Evolutionary conservation across 2,888 invertebrate genomes (phyloP), one percentile per base, ranked within the genome.

Genomic region (Noctua comes): DNA sequence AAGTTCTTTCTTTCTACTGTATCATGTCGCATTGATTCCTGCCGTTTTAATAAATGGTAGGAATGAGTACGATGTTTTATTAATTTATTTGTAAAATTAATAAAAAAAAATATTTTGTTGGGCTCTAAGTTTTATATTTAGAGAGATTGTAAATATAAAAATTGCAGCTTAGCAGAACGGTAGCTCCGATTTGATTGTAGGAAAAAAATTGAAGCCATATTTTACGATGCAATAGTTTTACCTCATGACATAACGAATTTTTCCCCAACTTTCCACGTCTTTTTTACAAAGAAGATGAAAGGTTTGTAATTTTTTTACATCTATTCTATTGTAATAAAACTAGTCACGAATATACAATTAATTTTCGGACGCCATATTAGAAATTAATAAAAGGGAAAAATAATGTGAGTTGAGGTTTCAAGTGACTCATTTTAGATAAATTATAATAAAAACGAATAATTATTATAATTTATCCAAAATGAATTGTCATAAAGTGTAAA

Each of bases 281-380:
- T 95, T 93, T 69, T 73, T 73, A 77, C 62, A 91, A 95, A 94
- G 93, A 92, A 88, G 83, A 91, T 90, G 83, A 81, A 92, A 94
- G 88, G 83, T 85, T 87, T 64, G 74, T 40, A 40, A 83, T 79
- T 80, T 79, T 79, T 84, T 71, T 86, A 87, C 82, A 79, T 88
- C 83, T 89, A 89, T 90, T 90, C 91, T 90, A 91, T 91, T 88
- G 90, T 91, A 90, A 80, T 83, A 90, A 93, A 88, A 93, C 95
- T 95, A 95, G 95, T 95, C 95, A 95, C 92, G 91, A 90, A 24
- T 90, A 91, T 89, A 86, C 84, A 82, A 90, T 91, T 91, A 90
- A 87, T 90, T 89, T 92, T 91, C 91, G 91, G 92, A 89, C 91
- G 92, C 92, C 92, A 92, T 93, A 90, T 87, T 93, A 92, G 90